These are phyloP conservation scores for Germaria angustata DNA, from an alignment of 2,888 invertebrate genomes.

Conservation along the genomic window DNA sequence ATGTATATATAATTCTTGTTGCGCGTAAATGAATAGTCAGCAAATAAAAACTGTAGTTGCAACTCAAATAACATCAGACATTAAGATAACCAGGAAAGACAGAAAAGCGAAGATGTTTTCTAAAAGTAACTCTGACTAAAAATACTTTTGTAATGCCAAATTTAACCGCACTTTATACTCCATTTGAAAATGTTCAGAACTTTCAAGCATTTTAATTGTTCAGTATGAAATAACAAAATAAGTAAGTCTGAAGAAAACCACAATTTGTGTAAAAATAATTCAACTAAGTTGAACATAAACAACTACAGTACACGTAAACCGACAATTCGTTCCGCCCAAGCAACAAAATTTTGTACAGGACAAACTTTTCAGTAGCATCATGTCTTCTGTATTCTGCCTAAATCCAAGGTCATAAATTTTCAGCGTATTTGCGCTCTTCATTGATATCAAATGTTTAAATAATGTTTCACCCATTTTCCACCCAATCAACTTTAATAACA, in stretches of 20 bases:
- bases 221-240: neutral
- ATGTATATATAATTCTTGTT: neutral
- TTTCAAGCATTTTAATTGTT: neutral
- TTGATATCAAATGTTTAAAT: conserved; percentile 28
- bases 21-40: conserved; percentile 4
- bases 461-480: conserved; percentile 60
- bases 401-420: conserved; percentile 8
- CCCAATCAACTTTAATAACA: conserved; percentile 57
- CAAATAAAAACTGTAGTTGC: conserved; percentile 28
- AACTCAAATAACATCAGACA: conserved; percentile 29
- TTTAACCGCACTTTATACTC: neutral
- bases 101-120: neutral
- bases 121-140: neutral
- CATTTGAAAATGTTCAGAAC: neutral
- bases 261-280: neutral
- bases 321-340: neutral
- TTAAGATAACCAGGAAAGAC: neutral
- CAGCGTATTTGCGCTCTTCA: conserved; percentile 16
- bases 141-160: neutral
- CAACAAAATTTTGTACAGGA: neutral
- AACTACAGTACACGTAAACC: neutral
- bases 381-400: neutral
- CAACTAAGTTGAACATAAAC: neutral
- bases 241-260: neutral
- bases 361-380: neutral